phyloP scores from a whole-genome alignment of 2,888 invertebrate genomes.

The Ephialtes manifestator region DNA sequence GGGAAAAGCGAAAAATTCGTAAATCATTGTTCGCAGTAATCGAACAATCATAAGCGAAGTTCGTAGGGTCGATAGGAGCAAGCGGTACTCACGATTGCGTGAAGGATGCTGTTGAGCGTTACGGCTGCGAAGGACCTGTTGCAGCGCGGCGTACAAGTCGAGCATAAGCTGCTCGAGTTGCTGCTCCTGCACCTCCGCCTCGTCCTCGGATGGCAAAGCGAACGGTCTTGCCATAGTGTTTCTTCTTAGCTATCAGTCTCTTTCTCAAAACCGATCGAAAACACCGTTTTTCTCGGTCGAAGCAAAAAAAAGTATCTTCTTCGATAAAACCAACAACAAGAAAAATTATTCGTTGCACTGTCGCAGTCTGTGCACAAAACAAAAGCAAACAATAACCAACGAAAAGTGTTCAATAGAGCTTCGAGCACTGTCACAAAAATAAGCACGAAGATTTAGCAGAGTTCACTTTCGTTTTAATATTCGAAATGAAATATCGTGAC shows the following conservation, averaged over 20 bases:
- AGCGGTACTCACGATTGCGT: slow-evolving; percentile 83
- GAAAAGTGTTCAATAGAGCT: not conserved
- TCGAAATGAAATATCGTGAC: not conserved
- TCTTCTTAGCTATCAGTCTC: slow-evolving; percentile 34
- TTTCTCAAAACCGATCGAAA: slow-evolving; percentile 12
- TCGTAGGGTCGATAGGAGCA: not conserved
- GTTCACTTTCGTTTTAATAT: slow-evolving; percentile 25
- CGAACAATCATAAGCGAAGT: not conserved
- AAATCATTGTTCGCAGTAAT: not conserved
- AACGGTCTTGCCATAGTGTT: slow-evolving; percentile 84
- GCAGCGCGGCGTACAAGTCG: slow-evolving; percentile 83
- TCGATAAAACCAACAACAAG: not conserved
- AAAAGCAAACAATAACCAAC: slow-evolving; percentile 8
- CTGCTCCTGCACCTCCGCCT: slow-evolving; percentile 80
- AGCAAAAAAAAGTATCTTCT: not conserved
- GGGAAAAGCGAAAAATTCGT: not conserved
- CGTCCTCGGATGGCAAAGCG: slow-evolving; percentile 82
- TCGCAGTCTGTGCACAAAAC: slow-evolving; percentile 33
- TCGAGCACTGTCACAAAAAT: slow-evolving; percentile 46
- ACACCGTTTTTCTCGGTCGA: not conserved
- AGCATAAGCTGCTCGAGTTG: slow-evolving; percentile 84
- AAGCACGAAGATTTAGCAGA: not conserved
- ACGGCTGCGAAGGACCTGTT: slow-evolving; percentile 83
- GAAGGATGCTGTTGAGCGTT: slow-evolving; percentile 82
- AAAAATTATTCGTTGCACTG: slow-evolving; percentile 10